Evolutionary conservation across 2,113 vertebrate genomes (phyloP), one percentile per base, ranked within the genome.

Genomic region (Sula dactylatra): DNA sequence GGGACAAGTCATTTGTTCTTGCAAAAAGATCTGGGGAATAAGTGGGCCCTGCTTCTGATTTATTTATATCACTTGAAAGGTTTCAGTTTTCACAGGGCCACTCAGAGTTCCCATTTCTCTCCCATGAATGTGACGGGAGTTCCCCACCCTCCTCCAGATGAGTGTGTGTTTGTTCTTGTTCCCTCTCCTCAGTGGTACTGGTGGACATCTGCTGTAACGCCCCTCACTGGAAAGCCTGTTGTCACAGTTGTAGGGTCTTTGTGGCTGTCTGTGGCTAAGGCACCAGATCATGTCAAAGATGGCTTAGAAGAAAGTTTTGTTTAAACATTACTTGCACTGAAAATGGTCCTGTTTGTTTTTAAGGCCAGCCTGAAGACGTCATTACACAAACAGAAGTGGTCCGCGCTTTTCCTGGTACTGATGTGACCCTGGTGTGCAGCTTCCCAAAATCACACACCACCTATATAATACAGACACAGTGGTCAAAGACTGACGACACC

Each of bases 391-490:
- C 42, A 74, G 65, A 96, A 59, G 91, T 20, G 20, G 52, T 97
- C 71, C 94, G 6, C 4, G 88, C 78, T 85, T 64, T 87, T 5
- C 94, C 96, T 9, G 97, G 97, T 34, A 81, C 92, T 18, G 71
- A 97, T 0, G 65, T 98, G 91, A 95, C 93, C 31, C 66, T 98
- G 74, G 58, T 15, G 24, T 98, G 97, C 65, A 15, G 7, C 72
- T 62, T 96, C n/a, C 71, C 92, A 62, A 96, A 95, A 40, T 5
- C 0, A 15, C 42, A 42, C 12, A 5, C 2, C 42, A 76, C 80
- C 45, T 7, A 83, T 42, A 13, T 96, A 19, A 80, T 97, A 21
- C 97, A 98, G 93, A 93, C 61, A 21, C 98, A 98, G 32, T 98
- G 98, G 98, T 95, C 97, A 84, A 98, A 96, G 73, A 55, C 69